These are phyloP conservation scores for Arctopsyche grandis DNA, from an alignment of 1,140 invertebrate genomes.

Conservation along the genomic window DNA sequence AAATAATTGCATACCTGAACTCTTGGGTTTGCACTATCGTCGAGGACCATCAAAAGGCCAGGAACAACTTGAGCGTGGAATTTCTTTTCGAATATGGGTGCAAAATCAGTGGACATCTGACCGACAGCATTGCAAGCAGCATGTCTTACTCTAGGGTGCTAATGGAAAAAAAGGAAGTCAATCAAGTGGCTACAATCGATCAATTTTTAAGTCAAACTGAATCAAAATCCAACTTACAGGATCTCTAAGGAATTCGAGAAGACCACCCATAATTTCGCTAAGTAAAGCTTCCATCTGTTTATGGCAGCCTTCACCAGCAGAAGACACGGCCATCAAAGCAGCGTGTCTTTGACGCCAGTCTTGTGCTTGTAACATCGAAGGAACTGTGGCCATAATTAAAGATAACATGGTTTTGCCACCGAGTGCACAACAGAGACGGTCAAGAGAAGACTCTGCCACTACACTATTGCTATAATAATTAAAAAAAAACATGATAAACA, in stretches of 20 bases:
- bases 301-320: slow-evolving; percentile 97
- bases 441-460: slow-evolving; percentile 95
- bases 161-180: slow-evolving; percentile 56
- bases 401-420: slow-evolving; percentile 96
- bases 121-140: slow-evolving; percentile 99
- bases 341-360: slow-evolving; percentile 92
- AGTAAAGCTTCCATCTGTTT: slow-evolving; percentile 97
- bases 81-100: slow-evolving; percentile 96
- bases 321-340: slow-evolving; percentile 97
- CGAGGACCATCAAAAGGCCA: slow-evolving; percentile 88
- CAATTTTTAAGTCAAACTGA: slow-evolving; percentile 17
- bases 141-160: slow-evolving; percentile 93
- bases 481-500: neutral
- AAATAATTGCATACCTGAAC: slow-evolving; percentile 74
- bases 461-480: slow-evolving; percentile 81
- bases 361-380: slow-evolving; percentile 84
- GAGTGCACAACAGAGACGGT: slow-evolving; percentile 94
- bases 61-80: slow-evolving; percentile 96
- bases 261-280: slow-evolving; percentile 88
- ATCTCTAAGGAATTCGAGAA: slow-evolving; percentile 90
- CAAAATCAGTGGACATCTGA: slow-evolving; percentile 99
- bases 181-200: slow-evolving; percentile 7
- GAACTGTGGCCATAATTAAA: slow-evolving; percentile 86
- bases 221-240: slow-evolving; percentile 61
- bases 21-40: slow-evolving; percentile 90